Evolutionary conservation across 1,140 invertebrate species (phyloP), one percentile per base, ranked within the genome.

Genomic region (Orchestia grillus): DNA sequence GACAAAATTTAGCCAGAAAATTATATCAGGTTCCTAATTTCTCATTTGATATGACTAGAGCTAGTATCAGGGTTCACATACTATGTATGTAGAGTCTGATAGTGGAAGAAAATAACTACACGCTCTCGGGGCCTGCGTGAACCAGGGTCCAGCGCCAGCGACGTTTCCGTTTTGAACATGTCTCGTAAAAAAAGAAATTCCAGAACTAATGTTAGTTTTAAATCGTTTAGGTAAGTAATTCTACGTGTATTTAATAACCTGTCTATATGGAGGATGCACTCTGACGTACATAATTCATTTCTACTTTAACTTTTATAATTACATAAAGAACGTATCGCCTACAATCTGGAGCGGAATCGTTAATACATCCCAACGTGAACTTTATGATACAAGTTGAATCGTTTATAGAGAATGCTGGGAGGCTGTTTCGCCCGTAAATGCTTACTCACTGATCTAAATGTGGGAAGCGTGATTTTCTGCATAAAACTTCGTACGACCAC

Each of bases 401-500:
- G 62, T 77, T 77, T 77, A 8, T 53, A 77, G 28, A 77, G 36
- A 36, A 77, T 36, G 62, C 28, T 23, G 28, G 1, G 15, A 19
- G 62, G 11, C 11, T 15, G 11, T 77, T 23, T 36, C 11, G 28
- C 62, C 15, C 3, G 0, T 95, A 15, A 4, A 44, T 95, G 57
- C 11, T n/a, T 1, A 62, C 40, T 40, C 42, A 43, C n/a, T 11
- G 42, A 1, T n/a, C 45, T 40, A 15, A 95, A 16, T 47, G 41
- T 40, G 40, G 43, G 42, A 43, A 44, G 43, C 45, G 94, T 53
- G 94, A 95, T 77, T 77, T 77, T 77, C 62, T 77, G 62, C 62
- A 77, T 77, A 77, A 77, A 77, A 77, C 62, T 77, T 77, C 62
- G 62, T 77, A 77, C 62, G 62, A 77, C 62, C 62, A 77, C 62